Base-by-base conservation (phyloP, 2,888 invertebrate genomes). In the Tryphoninae sp. region DNA sequence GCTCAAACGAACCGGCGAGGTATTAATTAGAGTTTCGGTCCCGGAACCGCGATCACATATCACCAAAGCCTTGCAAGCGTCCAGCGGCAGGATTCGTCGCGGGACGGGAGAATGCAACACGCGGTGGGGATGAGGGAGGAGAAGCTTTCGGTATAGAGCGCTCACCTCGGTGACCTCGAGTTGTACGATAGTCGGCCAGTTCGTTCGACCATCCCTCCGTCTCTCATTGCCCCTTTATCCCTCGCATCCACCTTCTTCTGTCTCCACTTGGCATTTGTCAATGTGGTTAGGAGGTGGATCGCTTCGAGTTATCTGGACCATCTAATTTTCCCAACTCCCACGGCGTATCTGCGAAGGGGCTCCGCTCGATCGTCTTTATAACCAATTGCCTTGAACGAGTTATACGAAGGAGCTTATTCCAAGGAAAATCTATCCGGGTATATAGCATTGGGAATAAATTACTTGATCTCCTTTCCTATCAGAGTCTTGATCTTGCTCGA, bases 1-100 rank as follows among this genome's bases (percentile, higher is more conserved):
- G 89, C 91, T 91, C 91, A 89, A 91, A 91, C 91, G 90, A 90
- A 90, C 89, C 90, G 89, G 88, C 88, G 88, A 90, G 90, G 91
- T 91, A 91, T 91, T 91, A 91, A 91, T 91, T 91, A 91, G 89
- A 90, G 90, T 90, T 91, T 89, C 91, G 87, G 87, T 84, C 88
- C 86, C 84, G 86, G 85, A 88, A 90, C 90, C 90, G 87, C 90
- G 90, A 91, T 91, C 91, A 91, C 91, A 91, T 91, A 91, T 91
- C 91, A 90, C 89, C 86, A 85, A 86, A 87, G 89, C 88, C 85
- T 86, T 87, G 71, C 69, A 59, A 61, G 73, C 77, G 64, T 61
- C 71, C 33, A 72, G 49, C 45, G 33, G 33, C 33, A 33, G 72
- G 75, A 75, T 64, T 69, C 69, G 55, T 76, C 55, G 59, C 59